Evolutionary conservation across 2,888 invertebrate species (phyloP).

Genomic region (Pseudolycoriella hygida): DNA sequence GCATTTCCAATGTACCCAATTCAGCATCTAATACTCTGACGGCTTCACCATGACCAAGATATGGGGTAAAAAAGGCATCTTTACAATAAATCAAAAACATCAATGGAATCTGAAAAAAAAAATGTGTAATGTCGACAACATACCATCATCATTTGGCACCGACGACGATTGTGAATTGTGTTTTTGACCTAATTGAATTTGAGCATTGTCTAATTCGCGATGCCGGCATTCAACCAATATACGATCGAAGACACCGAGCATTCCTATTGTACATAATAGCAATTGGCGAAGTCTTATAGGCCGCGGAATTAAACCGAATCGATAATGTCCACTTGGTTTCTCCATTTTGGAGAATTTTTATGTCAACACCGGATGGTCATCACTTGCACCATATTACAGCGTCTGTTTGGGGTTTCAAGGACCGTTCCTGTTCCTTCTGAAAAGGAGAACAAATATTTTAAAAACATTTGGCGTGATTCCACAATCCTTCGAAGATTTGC

Average conservation of each 20-base stretch:
- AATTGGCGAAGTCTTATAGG: not conserved
- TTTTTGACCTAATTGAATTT: conserved; percentile 3
- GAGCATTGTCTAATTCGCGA: conserved; percentile 3
- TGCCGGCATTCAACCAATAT: conserved; percentile 1
- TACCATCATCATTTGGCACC: conserved; percentile 9
- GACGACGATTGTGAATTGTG: conserved; percentile 5
- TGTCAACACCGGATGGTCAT: not conserved
- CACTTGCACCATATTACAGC: not conserved
- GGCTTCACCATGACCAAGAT: conserved; percentile 36
- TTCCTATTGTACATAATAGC: not conserved
- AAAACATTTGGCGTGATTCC: too few relatives aligned
- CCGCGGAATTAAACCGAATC: not conserved
- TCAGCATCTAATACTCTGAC: conserved; percentile 37
- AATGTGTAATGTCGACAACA: not conserved
- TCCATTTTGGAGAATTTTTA: conserved; percentile 31
- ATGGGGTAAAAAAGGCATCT: conserved; percentile 25
- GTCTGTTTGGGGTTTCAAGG: too few relatives aligned
- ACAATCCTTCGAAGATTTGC: too few relatives aligned
- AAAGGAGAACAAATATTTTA: too few relatives aligned
- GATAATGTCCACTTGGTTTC: conserved; percentile 19
- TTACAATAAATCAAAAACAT: conserved; percentile 1
- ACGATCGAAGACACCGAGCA: not conserved
- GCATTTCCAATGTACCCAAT: conserved; percentile 32
- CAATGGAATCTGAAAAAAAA: too few relatives aligned
- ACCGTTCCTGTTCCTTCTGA: too few relatives aligned